Evolutionary conservation across 2,888 invertebrate genomes (phyloP).

Genomic region (Aphrophora alni): DNA sequence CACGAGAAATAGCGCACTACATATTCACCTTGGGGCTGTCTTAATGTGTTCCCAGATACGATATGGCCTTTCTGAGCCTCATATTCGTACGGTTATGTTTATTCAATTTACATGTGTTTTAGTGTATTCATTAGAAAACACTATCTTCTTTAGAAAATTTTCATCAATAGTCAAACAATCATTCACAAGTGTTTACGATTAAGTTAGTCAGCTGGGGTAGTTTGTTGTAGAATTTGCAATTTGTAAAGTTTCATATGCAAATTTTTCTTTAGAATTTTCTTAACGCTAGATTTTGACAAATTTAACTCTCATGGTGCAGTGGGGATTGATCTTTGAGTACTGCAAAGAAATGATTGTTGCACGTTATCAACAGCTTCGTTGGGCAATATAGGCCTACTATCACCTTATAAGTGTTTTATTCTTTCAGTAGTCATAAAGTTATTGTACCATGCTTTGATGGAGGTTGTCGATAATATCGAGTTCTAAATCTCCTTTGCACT

Average conservation of each 20-base stretch:
- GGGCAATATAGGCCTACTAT: not conserved
- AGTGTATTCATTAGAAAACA: not conserved
- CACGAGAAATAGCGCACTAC: not conserved
- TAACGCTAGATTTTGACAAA: not conserved
- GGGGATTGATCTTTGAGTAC: not conserved
- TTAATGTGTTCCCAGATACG: not conserved
- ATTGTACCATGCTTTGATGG: not conserved
- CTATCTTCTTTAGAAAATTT: constrained; percentile 8
- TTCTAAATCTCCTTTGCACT: not conserved
- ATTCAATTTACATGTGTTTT: no score
- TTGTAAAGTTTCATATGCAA: not conserved
- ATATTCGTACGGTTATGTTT: no score
- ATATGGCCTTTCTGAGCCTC: not conserved
- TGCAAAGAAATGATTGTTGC: not conserved
- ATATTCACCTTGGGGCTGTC: not conserved
- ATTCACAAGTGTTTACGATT: not conserved
- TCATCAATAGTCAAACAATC: not conserved
- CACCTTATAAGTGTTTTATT: not conserved
- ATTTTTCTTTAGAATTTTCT: not conserved
- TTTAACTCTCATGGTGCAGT: not conserved
- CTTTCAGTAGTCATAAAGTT: not conserved
- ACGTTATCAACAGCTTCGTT: not conserved
- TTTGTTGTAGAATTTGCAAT: not conserved
- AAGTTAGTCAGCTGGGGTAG: not conserved
- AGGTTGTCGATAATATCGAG: not conserved